Base-by-base conservation (phyloP, 2,113 vertebrate species). In the Pelusios castaneus region DNA sequence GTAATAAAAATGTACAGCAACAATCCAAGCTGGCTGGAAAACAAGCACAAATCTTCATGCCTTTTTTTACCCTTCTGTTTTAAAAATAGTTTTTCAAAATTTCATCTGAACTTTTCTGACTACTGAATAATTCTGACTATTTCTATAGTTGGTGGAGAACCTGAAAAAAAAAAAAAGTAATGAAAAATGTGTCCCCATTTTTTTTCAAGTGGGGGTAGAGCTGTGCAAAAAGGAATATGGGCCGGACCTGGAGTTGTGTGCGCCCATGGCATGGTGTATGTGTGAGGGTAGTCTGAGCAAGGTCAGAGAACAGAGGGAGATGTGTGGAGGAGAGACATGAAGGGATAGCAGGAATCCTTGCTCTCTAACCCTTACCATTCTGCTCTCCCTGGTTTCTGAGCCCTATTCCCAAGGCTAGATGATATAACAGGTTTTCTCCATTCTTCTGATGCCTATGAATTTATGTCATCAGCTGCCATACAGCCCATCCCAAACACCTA, bases 241-340 rank as follows among this genome's bases (percentile, higher is more conserved):
- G 70, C n/a, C 22, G 3, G 24, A 45, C 43, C 22, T 76, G 41
- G 73, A 43, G 24, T 45, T 76, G 41, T 38, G 63, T n/a, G 19
- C 2, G 29, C 6, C 2, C 2, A 11, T 31, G 56, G 29, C 27
- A 27, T 13, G 56, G 11, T 58, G 27, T 4, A 11, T 29, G 25
- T 56, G 55, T 56, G 60, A 4, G 17, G 34, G 34, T 9, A 38
- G 63, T 25, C 76, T 49, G 16, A 77, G 9, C 19, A 24, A 34
- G 29, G 43, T 73, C 73, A 6, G 3, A 10, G 0, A 0, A 76
- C 25, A 80, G 11, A 67, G 27, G 77, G 17, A 55, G 14, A 80
- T n/a, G 54, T 88, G 17, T 2, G 51, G 13, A 49, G 10, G 31
- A 19, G 14, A 22, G 51, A 34, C 63, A 38, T 31, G 19, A 67